Percentiles rank a stretch among this genome's conserved stretches.
phyloP scores from a whole-genome alignment of 2,113 vertebrate species.

The Saguinus imperator region DNA sequence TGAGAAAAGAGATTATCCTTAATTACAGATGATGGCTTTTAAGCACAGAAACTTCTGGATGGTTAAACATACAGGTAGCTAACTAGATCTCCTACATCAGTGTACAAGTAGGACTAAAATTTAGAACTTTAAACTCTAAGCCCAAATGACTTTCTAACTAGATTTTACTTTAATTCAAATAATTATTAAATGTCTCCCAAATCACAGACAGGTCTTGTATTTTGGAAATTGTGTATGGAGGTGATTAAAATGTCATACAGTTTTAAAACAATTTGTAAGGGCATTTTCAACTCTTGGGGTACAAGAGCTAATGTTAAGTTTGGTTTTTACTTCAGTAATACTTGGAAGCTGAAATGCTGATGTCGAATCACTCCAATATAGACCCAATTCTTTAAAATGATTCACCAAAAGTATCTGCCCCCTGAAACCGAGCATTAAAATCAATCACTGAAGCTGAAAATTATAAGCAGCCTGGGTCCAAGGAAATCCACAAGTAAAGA shows the following conservation, averaged over 20 bases:
- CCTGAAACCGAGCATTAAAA: background rate
- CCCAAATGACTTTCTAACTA: slow-evolving; percentile 13
- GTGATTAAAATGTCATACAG: background rate
- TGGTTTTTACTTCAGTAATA: background rate
- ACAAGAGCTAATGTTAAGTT: background rate
- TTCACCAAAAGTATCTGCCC: background rate
- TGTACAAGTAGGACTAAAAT: background rate
- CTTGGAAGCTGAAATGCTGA: background rate
- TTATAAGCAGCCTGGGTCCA: background rate
- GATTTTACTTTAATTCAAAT: background rate
- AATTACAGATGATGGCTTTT: background rate
- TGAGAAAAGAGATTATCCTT: background rate
- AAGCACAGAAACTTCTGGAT: background rate
- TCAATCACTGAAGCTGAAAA: slow-evolving; percentile 1
- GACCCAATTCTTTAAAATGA: background rate
- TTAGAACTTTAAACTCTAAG: background rate
- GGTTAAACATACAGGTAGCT: background rate
- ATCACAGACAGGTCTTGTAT: background rate
- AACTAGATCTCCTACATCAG: background rate
- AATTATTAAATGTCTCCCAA: background rate
- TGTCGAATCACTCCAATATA: background rate
- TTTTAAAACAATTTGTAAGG: slow-evolving; percentile 16
- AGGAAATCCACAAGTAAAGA: background rate
- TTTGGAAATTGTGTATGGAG: background rate
- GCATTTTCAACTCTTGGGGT: background rate